Evolutionary conservation across 2,888 invertebrate genomes (phyloP).

Genomic region (Heliconius cydno): DNA sequence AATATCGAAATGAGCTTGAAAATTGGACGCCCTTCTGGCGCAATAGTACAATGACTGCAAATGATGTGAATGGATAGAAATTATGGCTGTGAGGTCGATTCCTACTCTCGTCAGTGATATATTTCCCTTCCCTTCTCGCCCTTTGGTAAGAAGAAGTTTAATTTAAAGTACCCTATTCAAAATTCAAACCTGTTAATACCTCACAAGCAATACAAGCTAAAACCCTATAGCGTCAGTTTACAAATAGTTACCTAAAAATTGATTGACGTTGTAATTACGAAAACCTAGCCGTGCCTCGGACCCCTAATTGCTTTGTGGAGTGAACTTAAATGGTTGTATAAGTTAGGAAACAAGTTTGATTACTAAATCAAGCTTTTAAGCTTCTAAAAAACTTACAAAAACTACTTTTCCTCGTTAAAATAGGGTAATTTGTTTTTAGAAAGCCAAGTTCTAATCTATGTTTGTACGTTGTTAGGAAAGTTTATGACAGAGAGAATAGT

Average conservation of each 20-base stretch:
- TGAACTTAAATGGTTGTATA: slow-evolving; percentile 11
- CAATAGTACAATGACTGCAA: too few relatives aligned
- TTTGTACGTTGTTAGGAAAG: too few relatives aligned
- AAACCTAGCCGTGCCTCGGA: slow-evolving; percentile 2
- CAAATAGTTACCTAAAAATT: slow-evolving; percentile 22
- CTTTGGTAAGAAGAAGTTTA: too few relatives aligned
- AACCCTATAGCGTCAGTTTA: neutral
- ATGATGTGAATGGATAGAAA: too few relatives aligned
- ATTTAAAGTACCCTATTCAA: too few relatives aligned
- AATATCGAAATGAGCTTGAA: neutral
- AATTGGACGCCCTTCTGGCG: neutral
- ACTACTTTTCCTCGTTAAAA: neutral
- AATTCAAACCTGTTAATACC: too few relatives aligned
- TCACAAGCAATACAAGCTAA: too few relatives aligned
- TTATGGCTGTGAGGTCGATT: too few relatives aligned
- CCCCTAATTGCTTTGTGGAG: neutral
- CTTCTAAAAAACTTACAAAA: neutral
- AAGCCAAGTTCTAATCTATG: too few relatives aligned
- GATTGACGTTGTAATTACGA: slow-evolving; percentile 22
- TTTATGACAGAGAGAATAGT: too few relatives aligned
- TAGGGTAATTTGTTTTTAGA: neutral
- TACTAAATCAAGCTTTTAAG: slow-evolving; percentile 24
- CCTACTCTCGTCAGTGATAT: too few relatives aligned
- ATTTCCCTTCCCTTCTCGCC: too few relatives aligned
- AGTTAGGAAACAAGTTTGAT: slow-evolving; percentile 20